phyloP scores from a whole-genome alignment of 1,140 invertebrate species.

The Lysiphlebus fabarum region DNA sequence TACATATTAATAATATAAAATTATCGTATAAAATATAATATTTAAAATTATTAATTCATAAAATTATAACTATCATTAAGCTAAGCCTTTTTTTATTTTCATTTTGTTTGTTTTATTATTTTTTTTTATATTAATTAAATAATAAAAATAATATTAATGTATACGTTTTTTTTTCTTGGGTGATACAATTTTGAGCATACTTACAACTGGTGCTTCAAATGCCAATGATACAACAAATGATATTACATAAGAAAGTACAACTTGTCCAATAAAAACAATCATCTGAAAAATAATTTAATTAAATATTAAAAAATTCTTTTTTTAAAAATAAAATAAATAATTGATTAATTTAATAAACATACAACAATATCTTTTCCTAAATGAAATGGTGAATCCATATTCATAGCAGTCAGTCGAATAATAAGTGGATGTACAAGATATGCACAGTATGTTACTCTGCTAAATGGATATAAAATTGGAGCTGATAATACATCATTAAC shows the following conservation, averaged over 20 bases:
- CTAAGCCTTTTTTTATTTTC: neutral
- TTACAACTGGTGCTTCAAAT: conserved; percentile 80
- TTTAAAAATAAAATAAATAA: conserved; percentile 7
- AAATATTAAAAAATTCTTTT: conserved; percentile 11
- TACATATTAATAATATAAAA: no score
- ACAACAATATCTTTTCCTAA: conserved; percentile 73
- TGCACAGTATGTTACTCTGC: conserved; percentile 78
- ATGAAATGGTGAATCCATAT: conserved; percentile 74
- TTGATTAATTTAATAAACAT: conserved; percentile 39
- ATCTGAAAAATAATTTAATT: conserved; percentile 55
- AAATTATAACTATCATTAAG: no score
- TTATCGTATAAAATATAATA: no score
- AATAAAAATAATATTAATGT: conserved; percentile 30
- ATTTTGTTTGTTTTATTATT: neutral
- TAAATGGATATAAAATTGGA: conserved; percentile 76
- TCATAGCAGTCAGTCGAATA: conserved; percentile 72
- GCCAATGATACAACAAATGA: conserved; percentile 74
- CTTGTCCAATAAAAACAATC: conserved; percentile 73
- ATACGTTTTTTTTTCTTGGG: conserved; percentile 62
- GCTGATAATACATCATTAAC: conserved; percentile 71
- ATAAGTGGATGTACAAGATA: conserved; percentile 79
- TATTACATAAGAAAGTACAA: conserved; percentile 72
- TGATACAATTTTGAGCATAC: conserved; percentile 77
- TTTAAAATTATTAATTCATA: no score
- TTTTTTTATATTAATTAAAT: conserved; percentile 13